Conservation (phyloP, 35 echinoderm and acorn worm genomes). For the Apostichopus parvimensis region DNA sequence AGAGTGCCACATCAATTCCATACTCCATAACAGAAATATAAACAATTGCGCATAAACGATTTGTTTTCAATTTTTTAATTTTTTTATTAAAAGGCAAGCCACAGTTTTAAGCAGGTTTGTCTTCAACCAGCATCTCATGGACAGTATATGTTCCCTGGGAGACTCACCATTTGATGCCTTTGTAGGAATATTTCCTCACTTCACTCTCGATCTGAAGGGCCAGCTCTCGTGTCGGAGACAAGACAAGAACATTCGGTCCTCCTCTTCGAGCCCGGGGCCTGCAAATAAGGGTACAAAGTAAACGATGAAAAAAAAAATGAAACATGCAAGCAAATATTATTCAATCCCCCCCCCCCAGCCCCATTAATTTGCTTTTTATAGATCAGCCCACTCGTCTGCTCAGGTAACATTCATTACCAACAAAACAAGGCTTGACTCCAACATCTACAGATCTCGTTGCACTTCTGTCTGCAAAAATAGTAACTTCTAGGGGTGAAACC, state of each 20-base stretch:
- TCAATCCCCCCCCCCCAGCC: too few relatives aligned
- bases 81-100: background rate
- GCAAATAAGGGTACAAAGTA: background rate
- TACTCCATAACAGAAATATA: too few relatives aligned
- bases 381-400: too few relatives aligned
- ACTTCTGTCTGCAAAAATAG: too few relatives aligned
- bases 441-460: too few relatives aligned
- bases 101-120: too few relatives aligned
- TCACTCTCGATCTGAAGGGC: conserved; percentile 92
- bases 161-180: conserved; percentile 88
- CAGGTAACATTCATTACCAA: too few relatives aligned
- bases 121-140: too few relatives aligned
- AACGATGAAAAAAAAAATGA: background rate
- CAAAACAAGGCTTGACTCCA: too few relatives aligned
- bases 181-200: conserved; percentile 97
- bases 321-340: background rate
- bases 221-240: conserved; percentile 94
- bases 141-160: background rate
- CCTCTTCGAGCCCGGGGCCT: conserved; percentile 73
- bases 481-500: too few relatives aligned
- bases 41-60: background rate
- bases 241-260: conserved; percentile 87
- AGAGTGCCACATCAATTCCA: too few relatives aligned
- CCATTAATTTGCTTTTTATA: too few relatives aligned
- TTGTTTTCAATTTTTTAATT: background rate